These are phyloP conservation scores for Luperina testacea DNA, from an alignment of 2,888 invertebrate species.

Conservation along the genomic window DNA sequence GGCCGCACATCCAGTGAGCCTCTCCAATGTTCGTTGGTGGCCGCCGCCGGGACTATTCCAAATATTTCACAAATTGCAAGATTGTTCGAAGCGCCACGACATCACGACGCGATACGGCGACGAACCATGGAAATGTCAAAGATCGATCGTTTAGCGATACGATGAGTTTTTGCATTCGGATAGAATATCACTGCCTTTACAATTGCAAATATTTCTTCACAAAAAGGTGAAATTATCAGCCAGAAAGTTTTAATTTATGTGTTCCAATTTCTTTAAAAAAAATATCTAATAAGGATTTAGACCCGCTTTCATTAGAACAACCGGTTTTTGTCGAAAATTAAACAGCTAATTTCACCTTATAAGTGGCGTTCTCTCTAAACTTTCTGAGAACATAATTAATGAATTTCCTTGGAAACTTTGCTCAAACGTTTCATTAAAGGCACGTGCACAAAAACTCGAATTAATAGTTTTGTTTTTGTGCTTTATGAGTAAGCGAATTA, in stretches of 20 bases:
- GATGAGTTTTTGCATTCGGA: constrained; percentile 47
- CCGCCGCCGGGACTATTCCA: constrained; percentile 82
- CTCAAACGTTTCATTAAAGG: constrained; percentile 59
- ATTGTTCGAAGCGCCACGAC: constrained; percentile 80
- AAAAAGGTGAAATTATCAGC: background rate
- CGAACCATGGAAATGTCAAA: constrained; percentile 71
- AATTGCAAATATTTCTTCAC: background rate
- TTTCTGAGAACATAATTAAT: constrained; percentile 63
- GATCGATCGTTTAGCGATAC: constrained; percentile 65
- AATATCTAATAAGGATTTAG: constrained; percentile 25
- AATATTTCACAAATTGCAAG: constrained; percentile 88
- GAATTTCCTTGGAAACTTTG: constrained; percentile 61
- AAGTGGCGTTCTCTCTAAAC: constrained; percentile 55
- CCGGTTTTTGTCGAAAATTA: constrained; percentile 47
- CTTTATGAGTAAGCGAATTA: constrained; percentile 43
- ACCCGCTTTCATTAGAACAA: constrained; percentile 36
- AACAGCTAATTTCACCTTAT: constrained; percentile 50
- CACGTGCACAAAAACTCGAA: constrained; percentile 56
- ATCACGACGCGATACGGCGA: constrained; percentile 73
- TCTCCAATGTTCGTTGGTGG: constrained; percentile 81
- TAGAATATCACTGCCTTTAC: constrained; percentile 17
- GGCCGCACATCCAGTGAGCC: constrained; percentile 67
- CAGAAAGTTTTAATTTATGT: constrained; percentile 23
- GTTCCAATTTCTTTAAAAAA: constrained; percentile 12
- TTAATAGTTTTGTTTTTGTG: constrained; percentile 48